Base-by-base conservation (phyloP, 2,797 vertebrate species). In the Hyperoplus immaculatus region DNA sequence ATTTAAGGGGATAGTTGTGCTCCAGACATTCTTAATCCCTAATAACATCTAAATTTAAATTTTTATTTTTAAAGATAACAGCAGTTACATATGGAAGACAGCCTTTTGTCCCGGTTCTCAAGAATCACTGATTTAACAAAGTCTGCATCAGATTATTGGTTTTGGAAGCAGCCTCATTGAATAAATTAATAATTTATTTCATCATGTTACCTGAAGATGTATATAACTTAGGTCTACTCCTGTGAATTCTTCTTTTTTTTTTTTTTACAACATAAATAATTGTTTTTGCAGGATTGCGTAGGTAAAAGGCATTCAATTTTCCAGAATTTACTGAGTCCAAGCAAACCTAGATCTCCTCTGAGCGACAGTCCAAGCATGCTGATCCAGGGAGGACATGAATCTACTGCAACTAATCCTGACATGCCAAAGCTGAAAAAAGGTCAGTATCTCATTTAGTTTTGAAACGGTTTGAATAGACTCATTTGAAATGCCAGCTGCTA, bases 321-420 rank as follows among this genome's bases (percentile, higher is more conserved):
- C 83, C 94, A 93, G 80, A 89, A 89, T 86, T 95, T 94, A 77
- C 91, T 93, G 88, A 96, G 92, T 88, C 80, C 93, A 38, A 93
- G 74, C 80, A 97, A 97, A 93, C 82, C 93, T 59, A 95, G 96
- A 51, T 94, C 96, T 13, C 97, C 97, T 0, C 94, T 97, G 72
- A 95, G 97, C 70, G 95, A 97, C 77, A 96, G 94, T 82, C 97
- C 96, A 45, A 95, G 95, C 69, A 83, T 87, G 62, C 92, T 95
- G 63, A 89, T 92, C 87, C 95, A 96, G 68, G 96, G 97, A 60
- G 93, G 92, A 83, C 97, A 96, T 85, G 93, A 95, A 84, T 94
- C 91, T n/a, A 94, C 94, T 72, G 94, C 93, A 78, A 78, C 29
- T 12, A 88, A 89, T 80, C 71, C 81, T 1, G 94, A 95, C 41